A percentile compares a stretch with the other conserved stretches of the same genome.
Evolutionary conservation across 2,113 vertebrate genomes (phyloP).

Genomic region (Piprites chloris): DNA sequence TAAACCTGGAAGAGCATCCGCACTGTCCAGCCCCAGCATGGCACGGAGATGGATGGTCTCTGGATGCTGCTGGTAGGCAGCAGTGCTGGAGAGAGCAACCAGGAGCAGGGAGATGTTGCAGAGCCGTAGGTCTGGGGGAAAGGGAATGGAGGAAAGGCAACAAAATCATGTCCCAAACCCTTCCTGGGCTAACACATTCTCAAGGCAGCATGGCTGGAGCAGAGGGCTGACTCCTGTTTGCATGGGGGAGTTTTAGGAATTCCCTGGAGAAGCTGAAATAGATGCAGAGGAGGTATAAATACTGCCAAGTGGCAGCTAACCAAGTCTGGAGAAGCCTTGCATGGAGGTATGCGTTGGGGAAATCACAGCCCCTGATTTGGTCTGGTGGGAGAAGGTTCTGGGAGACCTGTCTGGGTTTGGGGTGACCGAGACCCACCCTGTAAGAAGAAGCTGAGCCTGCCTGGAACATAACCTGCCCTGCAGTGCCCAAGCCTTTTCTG

Average conservation of each 20-base stretch:
- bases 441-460: background rate
- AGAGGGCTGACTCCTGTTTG: background rate
- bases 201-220: fast-evolving
- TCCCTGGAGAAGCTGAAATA: background rate
- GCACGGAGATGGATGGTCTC: fast-evolving
- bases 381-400: background rate
- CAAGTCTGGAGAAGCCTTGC: background rate
- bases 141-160: background rate
- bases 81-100: background rate
- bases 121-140: background rate
- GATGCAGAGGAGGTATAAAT: background rate
- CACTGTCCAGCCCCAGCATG: fast-evolving
- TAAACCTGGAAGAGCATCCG: background rate
- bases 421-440: background rate
- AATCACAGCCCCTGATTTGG: background rate
- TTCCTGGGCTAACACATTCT: background rate
- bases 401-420: background rate
- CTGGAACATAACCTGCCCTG: background rate
- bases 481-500: background rate
- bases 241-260: background rate
- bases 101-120: background rate
- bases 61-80: background rate
- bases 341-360: background rate
- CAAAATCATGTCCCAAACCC: background rate
- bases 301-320: background rate